Evolutionary conservation across 1,140 invertebrate genomes (phyloP), one percentile per base, ranked within the genome.

Genomic region (Matsumurasca onukii): DNA sequence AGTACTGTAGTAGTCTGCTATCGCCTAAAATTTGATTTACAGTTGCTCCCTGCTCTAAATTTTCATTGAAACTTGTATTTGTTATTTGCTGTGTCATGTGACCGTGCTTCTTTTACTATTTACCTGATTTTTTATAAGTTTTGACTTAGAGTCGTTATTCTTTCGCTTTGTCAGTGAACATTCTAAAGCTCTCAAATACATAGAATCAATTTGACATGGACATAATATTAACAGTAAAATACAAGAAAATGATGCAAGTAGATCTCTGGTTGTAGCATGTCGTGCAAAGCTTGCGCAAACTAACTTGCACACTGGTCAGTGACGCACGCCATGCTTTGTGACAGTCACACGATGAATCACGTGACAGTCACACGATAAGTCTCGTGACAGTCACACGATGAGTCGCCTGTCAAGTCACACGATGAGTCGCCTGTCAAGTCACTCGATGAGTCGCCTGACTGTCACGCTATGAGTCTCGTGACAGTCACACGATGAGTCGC

Each of bases 211-310:
- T n/a, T n/a, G n/a, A n/a, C n/a, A n/a, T n/a, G n/a, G n/a, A n/a
- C n/a, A n/a, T n/a, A n/a, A n/a, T n/a, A n/a, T n/a, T n/a, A n/a
- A n/a, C n/a, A n/a, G n/a, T n/a, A n/a, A n/a, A n/a, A n/a, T n/a
- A n/a, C n/a, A n/a, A 59, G 12, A 22, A 22, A 29, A 59, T 52
- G 49, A 25, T 68, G 45, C 59, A 64, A 68, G 67, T 69, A 69
- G 68, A 71, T 31, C 61, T 68, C 48, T 72, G 71, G 75, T 75
- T 76, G 74, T 75, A 74, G 75, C 75, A 76, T 76, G 75, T 76
- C 75, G 73, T 74, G 73, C 71, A 69, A 68, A 45, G 72, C 72
- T 73, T 73, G 39, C 67, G 68, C 66, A 24, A 68, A 68, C 39
- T 68, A 68, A 68, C 34, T 68, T 63, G 57, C 67, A 68, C 70